Evolutionary conservation across 1,140 invertebrate species (phyloP).

Genomic region (Diorhabda carinulata): DNA sequence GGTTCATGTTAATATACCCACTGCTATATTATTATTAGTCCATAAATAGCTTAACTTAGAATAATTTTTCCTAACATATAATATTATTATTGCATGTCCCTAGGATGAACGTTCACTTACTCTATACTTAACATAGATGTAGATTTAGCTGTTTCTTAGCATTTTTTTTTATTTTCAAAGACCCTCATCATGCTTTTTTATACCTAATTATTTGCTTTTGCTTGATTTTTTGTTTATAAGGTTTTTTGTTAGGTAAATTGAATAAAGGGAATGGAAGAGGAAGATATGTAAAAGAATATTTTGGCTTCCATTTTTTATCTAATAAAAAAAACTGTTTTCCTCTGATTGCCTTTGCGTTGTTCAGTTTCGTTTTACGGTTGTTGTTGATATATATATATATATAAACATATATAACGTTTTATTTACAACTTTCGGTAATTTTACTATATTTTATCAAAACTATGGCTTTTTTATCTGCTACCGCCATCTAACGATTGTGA

Average conservation of each 20-base stretch:
- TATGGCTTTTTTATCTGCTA: constrained; percentile 19
- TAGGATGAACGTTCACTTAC: constrained; percentile 40
- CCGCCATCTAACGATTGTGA: background rate
- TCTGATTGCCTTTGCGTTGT: constrained; percentile 27
- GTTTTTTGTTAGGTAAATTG: constrained; percentile 22
- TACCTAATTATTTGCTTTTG: constrained; percentile 17
- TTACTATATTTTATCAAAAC: constrained; percentile 27
- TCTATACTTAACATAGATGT: constrained; percentile 43
- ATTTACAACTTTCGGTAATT: constrained; percentile 16
- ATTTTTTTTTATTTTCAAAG: constrained; percentile 22
- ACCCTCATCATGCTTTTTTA: constrained; percentile 20
- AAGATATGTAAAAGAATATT: constrained; percentile 34
- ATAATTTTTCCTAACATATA: constrained; percentile 44
- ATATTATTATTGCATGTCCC: constrained; percentile 46
- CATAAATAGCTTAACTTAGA: constrained; percentile 45
- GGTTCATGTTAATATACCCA: constrained; percentile 22
- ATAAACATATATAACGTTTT: background rate
- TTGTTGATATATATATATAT: constrained; percentile 35
- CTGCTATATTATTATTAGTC: constrained; percentile 42
- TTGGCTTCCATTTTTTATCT: constrained; percentile 42
- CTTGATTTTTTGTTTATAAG: constrained; percentile 35
- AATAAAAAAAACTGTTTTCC: constrained; percentile 36
- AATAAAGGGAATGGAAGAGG: constrained; percentile 24
- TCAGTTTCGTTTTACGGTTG: constrained; percentile 39
- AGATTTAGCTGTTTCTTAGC: constrained; percentile 42